Conservation (phyloP, 2,797 vertebrate genomes). For the Melanotaenia parkinsoni region DNA sequence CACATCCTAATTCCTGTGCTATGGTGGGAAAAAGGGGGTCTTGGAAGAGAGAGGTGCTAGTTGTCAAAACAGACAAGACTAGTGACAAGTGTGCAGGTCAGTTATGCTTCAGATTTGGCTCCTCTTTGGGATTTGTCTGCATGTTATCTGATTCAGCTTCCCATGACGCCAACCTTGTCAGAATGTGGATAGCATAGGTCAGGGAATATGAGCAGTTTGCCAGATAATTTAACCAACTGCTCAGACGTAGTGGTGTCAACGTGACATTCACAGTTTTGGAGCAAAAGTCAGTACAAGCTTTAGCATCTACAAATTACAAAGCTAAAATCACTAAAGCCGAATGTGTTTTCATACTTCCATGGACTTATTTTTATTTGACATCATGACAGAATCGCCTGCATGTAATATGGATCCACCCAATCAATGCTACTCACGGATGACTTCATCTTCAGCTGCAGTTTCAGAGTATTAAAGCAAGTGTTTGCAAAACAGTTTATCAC, state of each 20-base stretch:
- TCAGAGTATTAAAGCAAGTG: not conserved
- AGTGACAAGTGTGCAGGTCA: not conserved
- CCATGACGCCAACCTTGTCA: constrained; percentile 58
- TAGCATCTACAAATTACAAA: constrained; percentile 22
- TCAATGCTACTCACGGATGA: constrained; percentile 18
- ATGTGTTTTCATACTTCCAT: not conserved
- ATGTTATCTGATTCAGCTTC: constrained; percentile 34
- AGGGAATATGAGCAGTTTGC: constrained; percentile 32
- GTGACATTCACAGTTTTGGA: constrained; percentile 59
- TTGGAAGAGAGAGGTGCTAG: constrained; percentile 9
- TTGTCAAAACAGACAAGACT: constrained; percentile 33
- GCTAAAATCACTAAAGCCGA: constrained; percentile 8
- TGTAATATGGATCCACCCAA: constrained; percentile 23
- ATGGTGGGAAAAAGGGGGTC: not conserved
- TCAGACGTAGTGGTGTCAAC: constrained; percentile 61
- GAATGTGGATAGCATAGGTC: constrained; percentile 31
- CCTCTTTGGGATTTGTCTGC: not conserved
- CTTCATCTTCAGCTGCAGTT: constrained; percentile 32
- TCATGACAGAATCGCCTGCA: not conserved
- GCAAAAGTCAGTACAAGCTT: constrained; percentile 59
- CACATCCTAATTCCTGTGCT: constrained; percentile 43
- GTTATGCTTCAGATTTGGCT: constrained; percentile 12
- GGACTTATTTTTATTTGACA: not conserved
- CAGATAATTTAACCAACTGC: constrained; percentile 31
- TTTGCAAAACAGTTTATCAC: constrained; percentile 30